Evolutionary conservation across 2,113 vertebrate genomes (phyloP).

Genomic region (Neolamprologus longior): DNA sequence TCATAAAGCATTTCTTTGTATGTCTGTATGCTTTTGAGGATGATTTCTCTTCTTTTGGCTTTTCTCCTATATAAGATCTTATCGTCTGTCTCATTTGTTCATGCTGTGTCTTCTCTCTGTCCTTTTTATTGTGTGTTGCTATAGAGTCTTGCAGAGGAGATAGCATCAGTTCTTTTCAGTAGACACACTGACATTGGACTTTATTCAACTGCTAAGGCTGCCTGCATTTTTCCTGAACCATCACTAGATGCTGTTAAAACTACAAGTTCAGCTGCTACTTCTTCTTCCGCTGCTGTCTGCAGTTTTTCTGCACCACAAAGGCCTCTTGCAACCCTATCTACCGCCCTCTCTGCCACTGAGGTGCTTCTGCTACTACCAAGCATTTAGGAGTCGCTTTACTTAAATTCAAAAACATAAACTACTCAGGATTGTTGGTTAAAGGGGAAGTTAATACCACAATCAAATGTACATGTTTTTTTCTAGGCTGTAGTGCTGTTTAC

Average conservation of each 20-base stretch:
- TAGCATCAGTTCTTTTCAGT: conserved; percentile 85
- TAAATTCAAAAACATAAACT: background rate
- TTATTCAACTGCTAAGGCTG: conserved; percentile 44
- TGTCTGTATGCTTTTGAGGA: background rate
- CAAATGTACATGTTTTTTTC: background rate
- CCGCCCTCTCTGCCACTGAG: conserved; percentile 64
- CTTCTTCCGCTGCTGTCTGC: conserved; percentile 51
- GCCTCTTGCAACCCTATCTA: conserved; percentile 62
- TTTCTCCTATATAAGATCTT: background rate
- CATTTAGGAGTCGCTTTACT: background rate
- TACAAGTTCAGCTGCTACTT: conserved; percentile 10
- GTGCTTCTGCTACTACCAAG: conserved; percentile 64
- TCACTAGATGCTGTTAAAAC: conserved; percentile 80
- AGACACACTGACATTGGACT: conserved; percentile 62
- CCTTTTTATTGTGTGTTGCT: conserved; percentile 19
- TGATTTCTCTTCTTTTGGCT: background rate
- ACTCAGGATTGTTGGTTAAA: background rate
- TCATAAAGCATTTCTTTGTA: background rate
- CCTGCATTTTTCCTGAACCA: conserved; percentile 62
- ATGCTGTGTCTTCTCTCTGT: background rate
- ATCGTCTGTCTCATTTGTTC: background rate
- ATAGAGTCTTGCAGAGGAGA: conserved; percentile 93
- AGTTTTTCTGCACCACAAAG: conserved; percentile 71
- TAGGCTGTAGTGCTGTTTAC: background rate
- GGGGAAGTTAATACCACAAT: background rate